Base-by-base conservation (phyloP, 2,888 invertebrate genomes). In the Lacanobia oleracea region DNA sequence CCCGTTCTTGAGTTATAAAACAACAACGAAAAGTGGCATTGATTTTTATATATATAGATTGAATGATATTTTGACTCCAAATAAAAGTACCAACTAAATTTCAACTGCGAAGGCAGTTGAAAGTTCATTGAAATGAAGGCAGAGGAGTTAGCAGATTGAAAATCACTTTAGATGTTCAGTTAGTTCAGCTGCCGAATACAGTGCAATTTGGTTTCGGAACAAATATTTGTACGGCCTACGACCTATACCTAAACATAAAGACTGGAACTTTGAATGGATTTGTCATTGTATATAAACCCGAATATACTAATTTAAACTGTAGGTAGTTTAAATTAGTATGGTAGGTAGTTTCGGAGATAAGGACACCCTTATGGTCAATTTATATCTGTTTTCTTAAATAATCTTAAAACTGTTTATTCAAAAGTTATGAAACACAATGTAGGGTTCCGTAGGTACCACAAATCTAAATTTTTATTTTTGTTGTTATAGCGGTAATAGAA, bases 151-250 rank as follows among this genome's bases (percentile, higher is more conserved):
- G 48, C 54, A 54, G 23, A 60, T 60, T 45, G 63, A 53, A n/a
- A 56, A 62, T 75, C 57, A 40, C 59, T 70, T 77, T 77, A 37
- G 56, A 57, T 50, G 23, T 12, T 54, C 71, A 59, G 59, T 75
- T 63, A 43, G 51, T 59, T 76, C 60, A 50, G 77, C 48, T 63
- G 68, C 60, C 53, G 43, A 76, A n/a, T n/a, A n/a, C 59, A 2
- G 37, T 60, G 54, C 78, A 75, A 70, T 75, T 54, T 75, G 77
- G 75, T 37, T 70, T 70, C 71, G 10, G 40, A 9, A 51, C 37
- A 60, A 78, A 77, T 60, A 71, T 75, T 70, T 64, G 27, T 27
- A 33, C 64, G 54, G 63, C 63, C 63, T 45, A 27, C 27, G 27
- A 37, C n/a, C n/a, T n/a, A 51, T 69, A 70, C n/a, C n/a, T 70